phyloP scores from a whole-genome alignment of 2,797 vertebrate genomes.

The Danionella dracula region DNA sequence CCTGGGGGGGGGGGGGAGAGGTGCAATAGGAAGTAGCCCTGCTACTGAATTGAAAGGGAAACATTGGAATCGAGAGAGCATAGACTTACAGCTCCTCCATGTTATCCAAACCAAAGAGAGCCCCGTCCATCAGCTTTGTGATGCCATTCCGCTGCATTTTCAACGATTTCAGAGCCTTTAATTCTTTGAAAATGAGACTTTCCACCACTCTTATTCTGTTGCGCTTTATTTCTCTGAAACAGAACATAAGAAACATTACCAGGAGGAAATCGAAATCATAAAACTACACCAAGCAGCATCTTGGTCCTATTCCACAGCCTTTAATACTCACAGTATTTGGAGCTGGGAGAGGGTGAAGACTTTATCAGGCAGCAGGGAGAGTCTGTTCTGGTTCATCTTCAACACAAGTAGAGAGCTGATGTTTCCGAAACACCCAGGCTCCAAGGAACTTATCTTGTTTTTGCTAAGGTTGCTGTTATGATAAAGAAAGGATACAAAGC shows the following conservation, averaged over 20 bases:
- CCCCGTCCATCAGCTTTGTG: conserved; percentile 91
- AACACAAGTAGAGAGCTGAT: conserved; percentile 86
- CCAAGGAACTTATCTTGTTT: conserved; percentile 87
- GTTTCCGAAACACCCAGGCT: conserved; percentile 92
- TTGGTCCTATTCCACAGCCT: background rate
- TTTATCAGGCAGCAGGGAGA: conserved; percentile 82
- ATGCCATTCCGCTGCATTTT: conserved; percentile 96
- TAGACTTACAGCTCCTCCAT: conserved; percentile 93
- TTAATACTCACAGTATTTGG: conserved; percentile 86
- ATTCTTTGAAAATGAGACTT: conserved; percentile 92
- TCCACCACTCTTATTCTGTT: conserved; percentile 93
- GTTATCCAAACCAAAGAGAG: conserved; percentile 93
- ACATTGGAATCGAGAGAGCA: too few species aligned
- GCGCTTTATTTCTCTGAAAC: conserved; percentile 86
- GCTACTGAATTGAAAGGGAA: too few species aligned
- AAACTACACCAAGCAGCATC: background rate
- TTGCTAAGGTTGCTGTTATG: conserved; percentile 89
- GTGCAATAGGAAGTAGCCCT: too few species aligned
- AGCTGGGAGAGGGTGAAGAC: conserved; percentile 89
- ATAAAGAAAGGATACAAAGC: conserved; percentile 30
- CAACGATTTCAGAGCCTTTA: conserved; percentile 88
- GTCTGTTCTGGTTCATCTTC: conserved; percentile 91
- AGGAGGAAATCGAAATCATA: background rate
- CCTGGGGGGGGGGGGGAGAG: too few species aligned
- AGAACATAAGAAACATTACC: background rate